Conservation (phyloP, 2,113 vertebrate species). For the Nesoenas mayeri region DNA sequence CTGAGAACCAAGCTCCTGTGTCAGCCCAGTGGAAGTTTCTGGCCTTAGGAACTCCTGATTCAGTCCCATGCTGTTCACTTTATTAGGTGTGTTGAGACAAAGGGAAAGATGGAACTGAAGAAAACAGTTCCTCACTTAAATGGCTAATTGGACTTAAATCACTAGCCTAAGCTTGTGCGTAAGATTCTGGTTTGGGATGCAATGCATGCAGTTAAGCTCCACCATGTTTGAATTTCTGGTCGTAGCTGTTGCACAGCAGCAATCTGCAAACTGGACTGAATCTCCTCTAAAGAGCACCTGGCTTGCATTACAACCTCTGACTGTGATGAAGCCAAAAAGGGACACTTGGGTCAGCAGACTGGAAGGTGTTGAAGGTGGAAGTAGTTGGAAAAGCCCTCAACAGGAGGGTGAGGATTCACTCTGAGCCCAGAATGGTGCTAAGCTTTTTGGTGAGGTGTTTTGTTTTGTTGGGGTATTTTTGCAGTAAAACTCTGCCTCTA, state of each 20-base stretch:
- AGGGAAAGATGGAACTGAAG: background rate
- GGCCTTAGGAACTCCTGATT: background rate
- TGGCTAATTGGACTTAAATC: background rate
- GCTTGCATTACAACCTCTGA: background rate
- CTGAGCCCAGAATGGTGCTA: background rate
- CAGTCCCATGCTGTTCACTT: background rate
- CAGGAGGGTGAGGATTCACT: background rate
- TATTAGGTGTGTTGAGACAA: rapidly evolving
- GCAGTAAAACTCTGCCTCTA: background rate
- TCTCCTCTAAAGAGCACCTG: background rate
- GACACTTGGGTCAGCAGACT: background rate
- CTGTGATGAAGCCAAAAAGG: background rate
- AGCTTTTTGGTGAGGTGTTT: background rate
- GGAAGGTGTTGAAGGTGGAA: background rate
- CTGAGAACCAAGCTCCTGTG: background rate
- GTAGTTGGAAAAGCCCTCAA: background rate
- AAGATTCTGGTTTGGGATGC: background rate
- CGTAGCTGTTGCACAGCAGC: background rate
- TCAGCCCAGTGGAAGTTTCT: background rate
- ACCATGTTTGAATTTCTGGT: background rate
- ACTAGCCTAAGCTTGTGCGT: background rate
- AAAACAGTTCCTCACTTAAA: background rate
- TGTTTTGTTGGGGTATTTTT: background rate
- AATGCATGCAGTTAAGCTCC: background rate
- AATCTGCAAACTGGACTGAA: background rate